Conservation (phyloP, 2,888 invertebrate genomes). For the Muscina levida region DNA sequence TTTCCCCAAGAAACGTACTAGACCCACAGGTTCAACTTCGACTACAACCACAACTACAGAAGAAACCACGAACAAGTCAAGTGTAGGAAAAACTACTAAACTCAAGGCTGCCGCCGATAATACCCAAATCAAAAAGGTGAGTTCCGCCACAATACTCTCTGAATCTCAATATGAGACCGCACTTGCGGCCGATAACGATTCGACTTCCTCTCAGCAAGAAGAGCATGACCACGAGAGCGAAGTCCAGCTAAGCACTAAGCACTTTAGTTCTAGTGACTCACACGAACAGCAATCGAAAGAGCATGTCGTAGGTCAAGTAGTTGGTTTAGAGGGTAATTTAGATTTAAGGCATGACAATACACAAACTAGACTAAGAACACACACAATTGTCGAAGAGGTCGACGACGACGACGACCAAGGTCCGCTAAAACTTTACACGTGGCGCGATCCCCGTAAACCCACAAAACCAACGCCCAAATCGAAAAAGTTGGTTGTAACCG, state of each 20-base stretch:
- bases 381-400: conserved; percentile 28
- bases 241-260: conserved; percentile 55
- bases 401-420: conserved; percentile 38
- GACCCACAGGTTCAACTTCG: conserved; percentile 75
- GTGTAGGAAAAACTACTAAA: conserved; percentile 61
- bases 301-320: conserved; percentile 69
- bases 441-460: no score
- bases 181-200: conserved; percentile 29
- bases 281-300: conserved; percentile 44
- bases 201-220: conserved; percentile 62
- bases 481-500: no score
- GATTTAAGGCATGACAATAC: conserved; percentile 73
- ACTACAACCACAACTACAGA: conserved; percentile 65
- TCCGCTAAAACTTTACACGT: no score
- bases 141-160: conserved; percentile 70
- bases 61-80: conserved; percentile 57
- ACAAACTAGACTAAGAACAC: conserved; percentile 33
- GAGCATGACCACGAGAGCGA: conserved; percentile 56
- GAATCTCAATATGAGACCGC: conserved; percentile 10
- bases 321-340: conserved; percentile 73
- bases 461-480: conserved; percentile 53
- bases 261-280: conserved; percentile 58
- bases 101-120: conserved; percentile 60
- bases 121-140: conserved; percentile 75
- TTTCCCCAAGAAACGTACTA: conserved; percentile 80